Evolutionary conservation across 2,113 vertebrate species (phyloP), one percentile per base, ranked within the genome.

Genomic region (Hystrix brachyura): DNA sequence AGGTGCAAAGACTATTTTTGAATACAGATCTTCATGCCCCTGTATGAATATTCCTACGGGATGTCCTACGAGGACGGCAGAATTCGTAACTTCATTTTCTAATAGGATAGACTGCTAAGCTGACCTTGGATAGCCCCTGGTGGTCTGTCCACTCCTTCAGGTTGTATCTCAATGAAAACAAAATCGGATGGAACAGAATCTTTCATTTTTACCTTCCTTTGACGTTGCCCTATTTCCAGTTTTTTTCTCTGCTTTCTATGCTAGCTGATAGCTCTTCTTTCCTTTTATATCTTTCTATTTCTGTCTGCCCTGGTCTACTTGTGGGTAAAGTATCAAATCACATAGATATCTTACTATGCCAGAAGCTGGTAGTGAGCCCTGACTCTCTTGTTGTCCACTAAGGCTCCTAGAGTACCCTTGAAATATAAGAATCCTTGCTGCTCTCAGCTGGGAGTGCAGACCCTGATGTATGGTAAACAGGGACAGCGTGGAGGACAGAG

Each of bases 1-100:
- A 92, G 80, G 27, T 64, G 17, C 57, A 71, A 94, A 97, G 48
- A 83, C 62, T 88, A 91, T n/a, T n/a, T 60, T 23, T 7, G 48
- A 64, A 72, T 11, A 38, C 7, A 55, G 55, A 71, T 57, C 87
- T 93, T 46, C 3, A 8, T 57, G 25, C 3, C n/a, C 38, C 71
- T 65, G 38, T 64, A n/a, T 34, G 48, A 69, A 10, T 17, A 23
- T 62, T 93, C 86, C 82, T 51, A 29, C 14, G 64, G 43, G 29
- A 43, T 0, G 1, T 59, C 17, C 43, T 27, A 1, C 13, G 4
- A 91, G 23, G 46, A 29, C 0, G 4, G n/a, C 18, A 18, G 51
- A 43, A 55, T 55, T 55, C 4, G 12, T 0, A 2, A 32, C 8
- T 93, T 64, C 59, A 48, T 74, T 57, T 87, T 43, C 17, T 0